Percentiles rank a stretch among this genome's conserved stretches.
Evolutionary conservation across 2,888 invertebrate species (phyloP).

Genomic region (Melolontha melolontha): DNA sequence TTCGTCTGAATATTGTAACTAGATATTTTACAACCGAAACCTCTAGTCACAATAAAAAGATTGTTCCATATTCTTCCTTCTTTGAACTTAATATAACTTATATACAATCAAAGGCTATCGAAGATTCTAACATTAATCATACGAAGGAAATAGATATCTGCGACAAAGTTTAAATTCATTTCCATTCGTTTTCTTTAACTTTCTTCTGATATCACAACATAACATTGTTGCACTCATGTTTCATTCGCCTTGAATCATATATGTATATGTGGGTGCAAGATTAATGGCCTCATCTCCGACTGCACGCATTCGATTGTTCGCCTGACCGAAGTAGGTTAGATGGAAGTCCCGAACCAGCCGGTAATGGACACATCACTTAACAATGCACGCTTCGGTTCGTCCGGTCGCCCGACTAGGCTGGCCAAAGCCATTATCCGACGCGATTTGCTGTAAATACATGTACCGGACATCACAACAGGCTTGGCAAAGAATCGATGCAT

Average conservation of each 20-base stretch:
- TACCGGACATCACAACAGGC: constrained; percentile 15
- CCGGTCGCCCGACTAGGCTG: constrained; percentile 2
- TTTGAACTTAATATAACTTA: too few relatives aligned
- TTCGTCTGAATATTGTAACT: too few relatives aligned
- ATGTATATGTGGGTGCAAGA: constrained; percentile 30
- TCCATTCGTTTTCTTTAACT: too few relatives aligned
- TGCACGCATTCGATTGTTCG: constrained; percentile 40
- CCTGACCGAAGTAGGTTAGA: constrained; percentile 26
- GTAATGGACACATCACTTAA: constrained; percentile 38
- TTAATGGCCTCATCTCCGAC: constrained; percentile 34
- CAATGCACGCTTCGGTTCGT: constrained; percentile 21
- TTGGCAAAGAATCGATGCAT: constrained; percentile 8
- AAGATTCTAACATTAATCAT: too few relatives aligned
- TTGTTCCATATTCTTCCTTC: too few relatives aligned
- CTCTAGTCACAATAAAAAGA: too few relatives aligned
- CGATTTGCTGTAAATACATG: constrained; percentile 24
- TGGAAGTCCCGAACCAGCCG: constrained; percentile 11
- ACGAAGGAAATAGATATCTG: too few relatives aligned
- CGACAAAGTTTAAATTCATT: too few relatives aligned
- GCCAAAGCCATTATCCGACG: constrained; percentile 15
- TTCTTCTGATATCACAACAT: too few relatives aligned
- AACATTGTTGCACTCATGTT: not conserved
- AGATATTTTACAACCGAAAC: too few relatives aligned
- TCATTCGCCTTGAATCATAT: constrained; percentile 13
- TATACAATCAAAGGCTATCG: too few relatives aligned